Evolutionary conservation across 2,888 invertebrate genomes (phyloP).

Genomic region (Amphiduros pacificus): DNA sequence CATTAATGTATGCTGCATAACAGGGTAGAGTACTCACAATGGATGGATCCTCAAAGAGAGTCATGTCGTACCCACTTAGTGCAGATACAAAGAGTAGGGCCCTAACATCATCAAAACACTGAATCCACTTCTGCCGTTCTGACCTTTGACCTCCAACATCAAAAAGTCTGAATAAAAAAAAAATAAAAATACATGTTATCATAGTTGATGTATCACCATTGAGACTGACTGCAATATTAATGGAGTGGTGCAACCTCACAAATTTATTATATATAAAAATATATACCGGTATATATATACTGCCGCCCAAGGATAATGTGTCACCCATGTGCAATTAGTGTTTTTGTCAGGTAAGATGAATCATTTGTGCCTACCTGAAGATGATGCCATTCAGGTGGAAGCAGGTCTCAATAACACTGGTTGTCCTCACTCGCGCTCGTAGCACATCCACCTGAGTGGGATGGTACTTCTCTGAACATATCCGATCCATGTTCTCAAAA

Average conservation of each 20-base stretch:
- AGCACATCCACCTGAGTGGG: conserved; percentile 70
- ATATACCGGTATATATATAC: no score
- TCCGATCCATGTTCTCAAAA: conserved; percentile 71
- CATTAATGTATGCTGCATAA: no score
- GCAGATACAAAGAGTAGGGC: conserved; percentile 70
- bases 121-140: conserved; percentile 71
- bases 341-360: no score
- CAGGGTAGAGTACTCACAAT: conserved; percentile 62
- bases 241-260: no score
- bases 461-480: conserved; percentile 68
- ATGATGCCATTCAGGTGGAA: conserved; percentile 68
- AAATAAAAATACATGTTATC: not conserved
- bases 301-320: no score
- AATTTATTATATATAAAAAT: no score
- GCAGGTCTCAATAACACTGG: conserved; percentile 70
- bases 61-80: conserved; percentile 71
- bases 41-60: conserved; percentile 67
- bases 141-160: conserved; percentile 71
- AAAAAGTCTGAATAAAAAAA: conserved; percentile 63
- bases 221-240: no score
- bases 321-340: no score
- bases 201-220: not conserved
- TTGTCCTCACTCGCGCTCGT: conserved; percentile 69
- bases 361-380: conserved; percentile 57
- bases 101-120: conserved; percentile 70